Percentiles rank a stretch among this genome's conserved stretches.
These are phyloP conservation scores for Campaea margaritaria DNA, from an alignment of 2,888 invertebrate genomes.

Conservation along the genomic window DNA sequence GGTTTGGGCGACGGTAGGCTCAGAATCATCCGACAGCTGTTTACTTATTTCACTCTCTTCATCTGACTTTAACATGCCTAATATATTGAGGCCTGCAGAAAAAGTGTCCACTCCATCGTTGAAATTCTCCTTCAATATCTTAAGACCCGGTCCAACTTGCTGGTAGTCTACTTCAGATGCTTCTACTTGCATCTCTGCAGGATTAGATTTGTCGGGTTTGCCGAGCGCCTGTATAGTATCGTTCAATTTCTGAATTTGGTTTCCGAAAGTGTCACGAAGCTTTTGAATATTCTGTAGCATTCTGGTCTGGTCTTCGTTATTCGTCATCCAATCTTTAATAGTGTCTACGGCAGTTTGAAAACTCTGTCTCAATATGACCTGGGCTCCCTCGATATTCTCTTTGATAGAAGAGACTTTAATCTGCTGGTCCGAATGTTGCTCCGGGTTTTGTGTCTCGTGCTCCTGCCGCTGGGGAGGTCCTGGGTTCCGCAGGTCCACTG, in stretches of 20 bases:
- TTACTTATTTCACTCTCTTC: slow-evolving; percentile 28
- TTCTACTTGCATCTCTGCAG: slow-evolving; percentile 33
- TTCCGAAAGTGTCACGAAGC: slow-evolving; percentile 59
- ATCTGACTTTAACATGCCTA: slow-evolving; percentile 57
- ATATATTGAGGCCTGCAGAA: slow-evolving; percentile 60
- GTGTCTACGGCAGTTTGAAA: slow-evolving; percentile 60
- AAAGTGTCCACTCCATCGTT: slow-evolving; percentile 61
- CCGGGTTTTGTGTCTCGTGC: slow-evolving; percentile 76
- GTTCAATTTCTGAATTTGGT: slow-evolving; percentile 66
- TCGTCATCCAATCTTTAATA: slow-evolving; percentile 60
- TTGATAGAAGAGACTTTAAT: slow-evolving; percentile 56
- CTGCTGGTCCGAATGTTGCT: slow-evolving; percentile 57
- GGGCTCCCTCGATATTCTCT: slow-evolving; percentile 60
- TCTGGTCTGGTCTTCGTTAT: slow-evolving; percentile 59
- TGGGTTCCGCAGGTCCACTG: slow-evolving; percentile 68
- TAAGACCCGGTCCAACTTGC: slow-evolving; percentile 52
- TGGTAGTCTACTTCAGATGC: slow-evolving; percentile 47
- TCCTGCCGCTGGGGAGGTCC: slow-evolving; percentile 75
- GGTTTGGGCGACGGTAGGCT: background rate
- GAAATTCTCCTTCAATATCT: slow-evolving; percentile 63
- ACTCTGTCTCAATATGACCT: slow-evolving; percentile 54
- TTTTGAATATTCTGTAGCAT: slow-evolving; percentile 62
- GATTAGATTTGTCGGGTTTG: slow-evolving; percentile 10
- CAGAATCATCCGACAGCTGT: slow-evolving; percentile 1
- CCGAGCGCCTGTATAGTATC: slow-evolving; percentile 57